Base-by-base conservation (phyloP, 2,888 invertebrate species). In the Eubasilissa splendida region DNA sequence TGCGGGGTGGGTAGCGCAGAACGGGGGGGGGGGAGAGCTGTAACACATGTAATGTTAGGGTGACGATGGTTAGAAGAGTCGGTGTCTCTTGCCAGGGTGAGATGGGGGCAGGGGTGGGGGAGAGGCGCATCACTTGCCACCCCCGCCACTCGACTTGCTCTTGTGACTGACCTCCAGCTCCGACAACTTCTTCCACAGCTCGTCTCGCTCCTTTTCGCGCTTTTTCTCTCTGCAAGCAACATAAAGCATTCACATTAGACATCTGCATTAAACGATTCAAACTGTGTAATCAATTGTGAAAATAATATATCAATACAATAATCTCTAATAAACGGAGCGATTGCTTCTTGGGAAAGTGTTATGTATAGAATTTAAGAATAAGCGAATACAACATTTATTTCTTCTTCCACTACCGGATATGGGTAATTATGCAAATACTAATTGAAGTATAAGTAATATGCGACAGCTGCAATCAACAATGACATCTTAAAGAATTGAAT, bases 141-240 rank as follows among this genome's bases (percentile, higher is more conserved):
- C 42, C 42, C 42, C 81, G 60, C 63, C 79, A 63, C 76, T 60
- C 87, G 85, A 83, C 85, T 88, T 89, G 86, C 91, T 91, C 89
- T 89, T 90, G 88, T 91, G 91, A 90, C 91, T 92, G 88, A 96
- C 91, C 93, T 97, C 97, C 91, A 97, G 92, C 92, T 97, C 96
- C 87, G 95, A 95, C 89, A 97, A 92, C 91, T 94, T 95, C 92
- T 96, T 97, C 99, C 99, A 99, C 89, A 99, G 91, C 90, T 99
- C 99, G 89, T 89, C 98, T 92, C 92, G 99, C 96, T 92, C 98
- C 94, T 93, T 98, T 96, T 90, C 97, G 92, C 92, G 97, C 95
- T 92, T 97, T 96, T 92, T 98, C 96, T 92, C 97, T 97, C 91
- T 91, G 88, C 56, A 87, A 87, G 42, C 82, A 80, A 75, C 22